Base-by-base conservation (phyloP, 2,113 vertebrate genomes). In the Actinemys pallida region DNA sequence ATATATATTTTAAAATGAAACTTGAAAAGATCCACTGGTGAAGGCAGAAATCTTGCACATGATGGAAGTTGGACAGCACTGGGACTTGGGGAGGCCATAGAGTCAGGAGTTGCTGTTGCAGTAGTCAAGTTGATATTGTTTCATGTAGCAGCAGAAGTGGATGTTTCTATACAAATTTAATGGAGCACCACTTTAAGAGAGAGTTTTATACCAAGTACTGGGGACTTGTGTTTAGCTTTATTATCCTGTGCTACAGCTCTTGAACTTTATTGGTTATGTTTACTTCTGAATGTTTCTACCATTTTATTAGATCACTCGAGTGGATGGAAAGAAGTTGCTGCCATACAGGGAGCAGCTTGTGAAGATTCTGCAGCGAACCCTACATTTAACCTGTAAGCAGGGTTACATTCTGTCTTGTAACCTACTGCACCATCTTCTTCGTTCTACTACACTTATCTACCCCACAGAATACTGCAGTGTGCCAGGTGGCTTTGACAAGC, bases 401-500 rank as follows among this genome's bases (percentile, higher is more conserved):
- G 99, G 99, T 96, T 99, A 99, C 98, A 99, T 98, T 90, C 98
- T 99, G 90, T 99, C 99, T 95, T 99, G 99, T 97, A 99, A 99
- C 98, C 98, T 99, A 96, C 97, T 99, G 96, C 99, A 99, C 95
- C 99, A 99, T 96, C 98, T 99, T 90, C 99, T 99, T 89, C 99
- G 99, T 94, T 99, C 99, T 96, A 98, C 99, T 81, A 99, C 98
- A 78, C 99, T 99, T 93, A 99, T 99, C 97, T 99, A 99, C 98
- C 99, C 99, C 96, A 99, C 99, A 42, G 99, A 99, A 94, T 99
- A 99, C 98, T 99, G 99, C 98, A 99, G 99, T 95, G 98, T 99
- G 90, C 99, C 99, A 47, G 99, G 99, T 50, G 99, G 99, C 96
- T 99, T 99, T 98, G 98, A 99, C 96, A 99, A 98, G 93, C 98